Conservation (phyloP, 2,113 vertebrate species). For the Sula dactylatra region DNA sequence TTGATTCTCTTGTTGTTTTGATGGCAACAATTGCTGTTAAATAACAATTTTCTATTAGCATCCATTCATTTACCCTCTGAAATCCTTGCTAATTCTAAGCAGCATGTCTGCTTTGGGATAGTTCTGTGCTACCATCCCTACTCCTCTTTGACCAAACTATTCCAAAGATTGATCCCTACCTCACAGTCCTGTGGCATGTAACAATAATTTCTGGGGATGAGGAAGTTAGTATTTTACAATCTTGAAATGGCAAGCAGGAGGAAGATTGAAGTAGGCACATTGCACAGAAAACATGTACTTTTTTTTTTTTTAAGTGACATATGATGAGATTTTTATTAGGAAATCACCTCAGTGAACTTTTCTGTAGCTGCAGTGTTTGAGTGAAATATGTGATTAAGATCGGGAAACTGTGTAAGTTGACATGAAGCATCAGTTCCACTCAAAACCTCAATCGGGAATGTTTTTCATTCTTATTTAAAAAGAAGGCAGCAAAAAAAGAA, state of each 20-base stretch:
- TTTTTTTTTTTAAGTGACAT: not conserved
- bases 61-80: not conserved
- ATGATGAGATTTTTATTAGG: not conserved
- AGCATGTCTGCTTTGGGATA: not conserved
- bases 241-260: not conserved
- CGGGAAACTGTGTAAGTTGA: not conserved
- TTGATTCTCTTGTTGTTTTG: not conserved
- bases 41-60: not conserved
- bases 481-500: not conserved
- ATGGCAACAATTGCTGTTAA: not conserved
- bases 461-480: not conserved
- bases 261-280: not conserved
- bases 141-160: not conserved
- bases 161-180: not conserved
- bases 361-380: not conserved
- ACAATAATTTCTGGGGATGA: not conserved
- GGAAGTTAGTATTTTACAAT: not conserved
- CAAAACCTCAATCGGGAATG: not conserved
- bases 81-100: not conserved
- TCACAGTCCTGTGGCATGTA: not conserved
- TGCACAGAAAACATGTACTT: accelerated
- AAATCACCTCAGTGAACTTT: not conserved
- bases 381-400: not conserved
- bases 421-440: not conserved
- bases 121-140: not conserved